phyloP scores from a whole-genome alignment of 2,797 vertebrate genomes.

The Thalassophryne amazonica region DNA sequence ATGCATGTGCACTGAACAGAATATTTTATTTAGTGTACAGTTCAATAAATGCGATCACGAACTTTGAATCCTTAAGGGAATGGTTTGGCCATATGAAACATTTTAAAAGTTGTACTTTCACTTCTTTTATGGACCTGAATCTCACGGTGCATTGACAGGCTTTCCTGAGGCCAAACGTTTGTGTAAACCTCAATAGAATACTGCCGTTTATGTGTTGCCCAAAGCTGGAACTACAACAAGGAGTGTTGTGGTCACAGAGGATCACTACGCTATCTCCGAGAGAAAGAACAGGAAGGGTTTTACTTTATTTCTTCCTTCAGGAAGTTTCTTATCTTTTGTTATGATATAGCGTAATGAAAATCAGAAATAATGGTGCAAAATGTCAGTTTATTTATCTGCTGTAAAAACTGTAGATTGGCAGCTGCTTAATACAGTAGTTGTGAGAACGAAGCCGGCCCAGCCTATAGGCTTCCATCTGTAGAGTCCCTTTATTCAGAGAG shows the following conservation, averaged over 20 bases:
- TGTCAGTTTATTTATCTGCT: conserved; percentile 1
- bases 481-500: too few species aligned
- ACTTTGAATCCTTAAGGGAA: conserved; percentile 8
- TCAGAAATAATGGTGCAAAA: conserved; percentile 2
- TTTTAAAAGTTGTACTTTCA: background rate
- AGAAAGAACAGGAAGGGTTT: conserved; percentile 6
- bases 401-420: background rate
- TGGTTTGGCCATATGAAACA: background rate
- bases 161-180: background rate
- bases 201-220: background rate
- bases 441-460: too few species aligned
- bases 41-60: conserved; percentile 22
- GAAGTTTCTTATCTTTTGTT: conserved; percentile 7
- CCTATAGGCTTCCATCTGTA: too few species aligned
- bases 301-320: conserved; percentile 11
- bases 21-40: conserved; percentile 29
- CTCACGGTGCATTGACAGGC: background rate
- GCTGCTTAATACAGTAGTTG: background rate
- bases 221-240: conserved; percentile 2
- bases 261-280: background rate
- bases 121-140: background rate
- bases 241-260: conserved; percentile 10
- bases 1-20: conserved; percentile 7
- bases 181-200: background rate
- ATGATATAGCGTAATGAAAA: conserved; percentile 13